phyloP scores from a whole-genome alignment of 2,113 vertebrate species.

The Petrocephalus microphthalmus region DNA sequence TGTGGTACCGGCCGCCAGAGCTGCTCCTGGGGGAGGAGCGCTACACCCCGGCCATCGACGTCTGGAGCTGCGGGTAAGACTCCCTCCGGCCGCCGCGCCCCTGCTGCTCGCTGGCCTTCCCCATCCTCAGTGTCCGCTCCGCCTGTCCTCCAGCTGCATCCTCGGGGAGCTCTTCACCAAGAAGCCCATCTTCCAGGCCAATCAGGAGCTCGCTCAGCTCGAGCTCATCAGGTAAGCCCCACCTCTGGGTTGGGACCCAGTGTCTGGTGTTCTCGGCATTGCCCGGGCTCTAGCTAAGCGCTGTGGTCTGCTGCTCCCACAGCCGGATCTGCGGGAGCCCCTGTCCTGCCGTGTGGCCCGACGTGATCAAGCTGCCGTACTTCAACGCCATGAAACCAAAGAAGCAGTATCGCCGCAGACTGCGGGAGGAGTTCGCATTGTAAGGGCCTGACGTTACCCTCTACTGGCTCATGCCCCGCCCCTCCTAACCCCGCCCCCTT shows the following conservation, averaged over 20 bases:
- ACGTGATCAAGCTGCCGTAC: constrained; percentile 98
- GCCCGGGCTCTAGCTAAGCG: background rate
- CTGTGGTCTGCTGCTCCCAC: background rate
- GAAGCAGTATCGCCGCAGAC: constrained; percentile 92
- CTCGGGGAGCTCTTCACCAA: constrained; percentile 97
- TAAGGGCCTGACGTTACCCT: constrained; percentile 75
- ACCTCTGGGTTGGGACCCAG: background rate
- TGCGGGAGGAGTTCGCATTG: constrained; percentile 97
- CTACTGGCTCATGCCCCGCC: constrained; percentile 26
- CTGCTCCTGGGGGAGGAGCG: constrained; percentile 73
- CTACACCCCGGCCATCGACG: constrained; percentile 75
- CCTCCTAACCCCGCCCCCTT: background rate
- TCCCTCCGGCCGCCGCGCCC: too few relatives aligned
- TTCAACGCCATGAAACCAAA: constrained; percentile 99
- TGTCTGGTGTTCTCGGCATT: background rate
- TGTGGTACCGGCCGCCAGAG: constrained; percentile 78
- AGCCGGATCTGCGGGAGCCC: constrained; percentile 97
- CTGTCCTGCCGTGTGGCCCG: constrained; percentile 94
- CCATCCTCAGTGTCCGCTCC: background rate
- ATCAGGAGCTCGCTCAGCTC: constrained; percentile 93
- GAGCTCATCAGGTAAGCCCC: constrained; percentile 89
- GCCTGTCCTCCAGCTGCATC: constrained; percentile 73
- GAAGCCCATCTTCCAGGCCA: constrained; percentile 98
- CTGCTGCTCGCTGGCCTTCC: background rate
- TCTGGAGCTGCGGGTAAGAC: constrained; percentile 80